These are phyloP conservation scores for Nymphalis polychloros DNA, from an alignment of 2,888 invertebrate genomes.

Conservation along the genomic window DNA sequence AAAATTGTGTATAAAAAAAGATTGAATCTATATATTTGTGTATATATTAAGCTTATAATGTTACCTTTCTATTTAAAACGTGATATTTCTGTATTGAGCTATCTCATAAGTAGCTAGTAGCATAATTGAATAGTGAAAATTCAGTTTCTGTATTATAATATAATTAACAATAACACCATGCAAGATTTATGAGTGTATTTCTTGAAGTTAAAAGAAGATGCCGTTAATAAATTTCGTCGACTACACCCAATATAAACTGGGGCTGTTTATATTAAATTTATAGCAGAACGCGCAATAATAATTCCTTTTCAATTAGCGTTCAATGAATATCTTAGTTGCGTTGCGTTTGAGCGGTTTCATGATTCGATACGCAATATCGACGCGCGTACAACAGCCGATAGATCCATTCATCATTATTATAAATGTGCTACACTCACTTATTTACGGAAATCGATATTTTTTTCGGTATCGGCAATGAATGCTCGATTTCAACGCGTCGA, in stretches of 20 bases:
- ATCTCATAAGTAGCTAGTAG: too few relatives aligned
- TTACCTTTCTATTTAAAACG: too few relatives aligned
- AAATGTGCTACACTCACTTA: slow-evolving; percentile 81
- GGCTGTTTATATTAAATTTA: slow-evolving; percentile 75
- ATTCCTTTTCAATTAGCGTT: slow-evolving; percentile 77
- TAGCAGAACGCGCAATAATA: slow-evolving; percentile 61
- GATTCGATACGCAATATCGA: slow-evolving; percentile 78
- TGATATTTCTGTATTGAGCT: too few relatives aligned
- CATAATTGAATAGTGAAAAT: background rate
- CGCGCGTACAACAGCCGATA: slow-evolving; percentile 66
- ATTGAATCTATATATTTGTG: too few relatives aligned
- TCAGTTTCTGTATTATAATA: slow-evolving; percentile 1
- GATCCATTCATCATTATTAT: slow-evolving; percentile 81
- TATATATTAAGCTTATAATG: too few relatives aligned
- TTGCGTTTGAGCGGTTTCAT: slow-evolving; percentile 64
- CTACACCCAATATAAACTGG: slow-evolving; percentile 73
- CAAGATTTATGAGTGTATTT: slow-evolving; percentile 60
- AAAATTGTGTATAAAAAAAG: too few relatives aligned
- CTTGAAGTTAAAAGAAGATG: slow-evolving; percentile 40
- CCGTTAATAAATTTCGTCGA: slow-evolving; percentile 36
- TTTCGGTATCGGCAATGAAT: slow-evolving; percentile 78
- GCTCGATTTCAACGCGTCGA: slow-evolving; percentile 72
- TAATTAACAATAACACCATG: slow-evolving; percentile 31
- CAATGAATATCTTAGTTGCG: slow-evolving; percentile 65
- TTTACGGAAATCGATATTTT: slow-evolving; percentile 83